Base-by-base conservation (phyloP, 2,113 vertebrate species). In the Atrichornis clamosus region DNA sequence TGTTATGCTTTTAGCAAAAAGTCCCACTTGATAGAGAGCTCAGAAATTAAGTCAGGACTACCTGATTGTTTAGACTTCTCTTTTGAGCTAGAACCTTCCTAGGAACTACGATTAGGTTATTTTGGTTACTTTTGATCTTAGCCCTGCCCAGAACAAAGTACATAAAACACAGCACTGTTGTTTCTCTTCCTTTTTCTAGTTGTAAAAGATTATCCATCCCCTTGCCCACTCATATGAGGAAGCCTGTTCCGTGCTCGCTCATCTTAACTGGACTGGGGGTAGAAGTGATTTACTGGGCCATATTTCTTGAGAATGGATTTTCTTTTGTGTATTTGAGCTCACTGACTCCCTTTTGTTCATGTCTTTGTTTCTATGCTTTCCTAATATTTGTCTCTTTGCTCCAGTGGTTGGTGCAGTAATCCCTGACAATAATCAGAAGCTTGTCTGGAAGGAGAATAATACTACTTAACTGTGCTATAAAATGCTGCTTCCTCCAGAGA, bases 331-430 rank as follows among this genome's bases (percentile, higher is more conserved):
- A 8, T 72, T 79, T 75, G 77, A 93, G 56, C n/a, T 91, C 32
- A 6, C 21, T 59, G n/a, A 44, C 87, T 22, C 4, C 9, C 39
- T 79, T 20, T 33, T 76, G 44, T 62, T 91, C 10, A 7, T 52
- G 27, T n/a, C 32, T 82, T 91, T 92, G 56, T 77, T 95, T 78
- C 52, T 94, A 15, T 58, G 53, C 28, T 74, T 87, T 63, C 21
- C 24, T 35, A 37, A 33, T 76, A 79, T 60, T 47, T 82, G 27
- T 0, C 1, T 26, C 46, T 93, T 47, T 83, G 37, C 52, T 70
- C 8, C 33, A 49, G 53, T 58, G 6, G 0, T 56, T 55, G 62
- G 26, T 83, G 55, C 24, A 27, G 28, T 69, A 87, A 92, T 92
- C 65, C 50, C 20, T 60, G 35, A 35, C 73, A 77, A 75, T 74